phyloP scores from a whole-genome alignment of 2,888 invertebrate species.

The Cheilosia pagana region DNA sequence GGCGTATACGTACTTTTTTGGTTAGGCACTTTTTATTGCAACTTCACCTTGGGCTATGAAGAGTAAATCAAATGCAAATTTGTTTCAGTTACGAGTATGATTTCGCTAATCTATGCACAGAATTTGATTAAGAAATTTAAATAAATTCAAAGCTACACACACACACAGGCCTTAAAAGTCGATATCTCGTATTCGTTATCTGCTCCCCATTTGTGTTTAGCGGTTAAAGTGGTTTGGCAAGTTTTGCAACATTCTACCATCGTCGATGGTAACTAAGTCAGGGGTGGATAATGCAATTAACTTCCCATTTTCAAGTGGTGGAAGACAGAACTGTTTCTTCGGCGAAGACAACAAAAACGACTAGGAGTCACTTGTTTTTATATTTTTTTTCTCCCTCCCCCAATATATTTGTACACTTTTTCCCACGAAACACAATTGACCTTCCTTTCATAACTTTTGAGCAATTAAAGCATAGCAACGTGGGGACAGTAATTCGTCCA shows the following conservation, averaged over 20 bases:
- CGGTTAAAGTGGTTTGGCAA: conserved; percentile 36
- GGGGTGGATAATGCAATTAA: conserved; percentile 45
- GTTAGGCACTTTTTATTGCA: too few species aligned
- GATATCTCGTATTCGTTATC: not conserved
- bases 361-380: not conserved
- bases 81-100: too few species aligned
- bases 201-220: conserved; percentile 15
- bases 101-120: too few species aligned
- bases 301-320: conserved; percentile 4
- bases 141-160: too few species aligned
- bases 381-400: not conserved
- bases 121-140: too few species aligned
- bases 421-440: not conserved
- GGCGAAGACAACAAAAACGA: conserved; percentile 9
- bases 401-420: not conserved
- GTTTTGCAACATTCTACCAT: conserved; percentile 15
- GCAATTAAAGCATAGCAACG: conserved; percentile 87
- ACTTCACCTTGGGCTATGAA: too few species aligned
- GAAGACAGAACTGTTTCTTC: not conserved
- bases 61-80: too few species aligned
- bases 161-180: too few species aligned
- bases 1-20: too few species aligned
- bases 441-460: conserved; percentile 82
- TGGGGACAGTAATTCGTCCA: conserved; percentile 87
- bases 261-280: conserved; percentile 35